Percentiles rank a stretch among this genome's conserved stretches.
These are phyloP conservation scores for Oophaga pumilio DNA, from an alignment of 2,113 vertebrate genomes.

Conservation along the genomic window DNA sequence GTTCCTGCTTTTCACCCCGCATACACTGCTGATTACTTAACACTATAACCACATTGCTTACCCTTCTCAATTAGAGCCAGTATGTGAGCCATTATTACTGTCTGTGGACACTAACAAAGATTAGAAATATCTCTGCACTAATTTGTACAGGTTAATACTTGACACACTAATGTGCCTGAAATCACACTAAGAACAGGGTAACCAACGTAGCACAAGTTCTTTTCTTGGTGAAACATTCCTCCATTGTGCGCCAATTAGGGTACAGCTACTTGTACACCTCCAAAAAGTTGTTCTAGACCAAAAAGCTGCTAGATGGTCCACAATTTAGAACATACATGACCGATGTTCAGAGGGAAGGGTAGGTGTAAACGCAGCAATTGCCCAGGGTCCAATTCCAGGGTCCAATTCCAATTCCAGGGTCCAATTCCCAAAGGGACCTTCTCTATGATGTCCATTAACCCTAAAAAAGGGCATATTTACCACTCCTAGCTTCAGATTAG, in stretches of 20 bases:
- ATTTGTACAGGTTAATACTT: not conserved
- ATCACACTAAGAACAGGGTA: not conserved
- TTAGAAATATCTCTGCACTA: not conserved
- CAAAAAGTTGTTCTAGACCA: too few relatives aligned
- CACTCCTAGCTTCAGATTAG: too few relatives aligned
- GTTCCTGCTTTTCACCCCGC: not conserved
- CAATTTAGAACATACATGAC: too few relatives aligned
- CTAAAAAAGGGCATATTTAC: not conserved
- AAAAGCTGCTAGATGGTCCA: too few relatives aligned
- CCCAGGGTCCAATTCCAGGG: too few relatives aligned
- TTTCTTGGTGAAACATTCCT: not conserved
- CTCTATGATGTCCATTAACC: not conserved
- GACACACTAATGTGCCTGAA: not conserved
- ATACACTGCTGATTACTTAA: not conserved
- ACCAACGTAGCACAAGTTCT: not conserved
- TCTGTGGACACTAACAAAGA: not conserved
- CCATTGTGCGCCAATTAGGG: not conserved
- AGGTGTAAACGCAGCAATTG: too few relatives aligned
- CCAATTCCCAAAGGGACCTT: too few relatives aligned
- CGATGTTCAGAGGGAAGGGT: too few relatives aligned
- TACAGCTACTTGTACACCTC: not conserved
- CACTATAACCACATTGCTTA: not conserved
- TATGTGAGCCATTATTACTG: not conserved
- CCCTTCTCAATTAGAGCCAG: not conserved
- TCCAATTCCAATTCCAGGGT: too few relatives aligned